Base-by-base conservation (phyloP, 1,140 invertebrate species). In the Scaptomyza pallida region DNA sequence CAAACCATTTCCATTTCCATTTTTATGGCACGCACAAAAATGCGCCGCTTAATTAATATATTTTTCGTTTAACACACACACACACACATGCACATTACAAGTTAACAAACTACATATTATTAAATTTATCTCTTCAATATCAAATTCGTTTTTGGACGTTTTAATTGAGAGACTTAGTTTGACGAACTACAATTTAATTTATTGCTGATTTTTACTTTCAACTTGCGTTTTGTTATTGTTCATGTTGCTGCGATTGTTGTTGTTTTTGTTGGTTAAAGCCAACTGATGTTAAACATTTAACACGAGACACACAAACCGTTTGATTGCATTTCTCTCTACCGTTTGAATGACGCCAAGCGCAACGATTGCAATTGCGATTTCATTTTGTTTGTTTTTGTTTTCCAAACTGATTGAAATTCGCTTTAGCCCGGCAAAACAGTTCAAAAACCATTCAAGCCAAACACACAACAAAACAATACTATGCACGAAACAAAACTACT, bases 151-250 rank as follows among this genome's bases (percentile, higher is more conserved):
- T 37, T 55, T 26, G 44, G 21, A 16, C n/a, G n/a, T 35, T 55
- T 55, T 64, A 64, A 64, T 64, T 64, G 51, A 23, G 51, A 23
- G 17, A 21, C 26, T 30, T 43, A 48, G 62, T 64, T 64, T 64
- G 61, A 55, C 61, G 51, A 64, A 55, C 54, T 47, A 40, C 64
- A 67, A 67, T 30, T 65, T 48, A 57, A 57, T 65, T 65, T 48
- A 65, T 64, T 45, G 62, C 21, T 56, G 21, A 57, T 65, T 65
- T n/a, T 65, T 65, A 57, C 62, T 65, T 65, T 57, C 62, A 65
- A 47, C 33, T 57, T 26, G 43, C 30, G 43, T 37, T 30, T 19
- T 35, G 26, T 43, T 48, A 16, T n/a, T 52, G 16, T 33, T 13
- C 50, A 21, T 37, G 17, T 44, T 19, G 26, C 15, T 13, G 26